These are phyloP conservation scores for Phymorhynchus buccinoides DNA, from an alignment of 1,140 invertebrate genomes.

Conservation along the genomic window DNA sequence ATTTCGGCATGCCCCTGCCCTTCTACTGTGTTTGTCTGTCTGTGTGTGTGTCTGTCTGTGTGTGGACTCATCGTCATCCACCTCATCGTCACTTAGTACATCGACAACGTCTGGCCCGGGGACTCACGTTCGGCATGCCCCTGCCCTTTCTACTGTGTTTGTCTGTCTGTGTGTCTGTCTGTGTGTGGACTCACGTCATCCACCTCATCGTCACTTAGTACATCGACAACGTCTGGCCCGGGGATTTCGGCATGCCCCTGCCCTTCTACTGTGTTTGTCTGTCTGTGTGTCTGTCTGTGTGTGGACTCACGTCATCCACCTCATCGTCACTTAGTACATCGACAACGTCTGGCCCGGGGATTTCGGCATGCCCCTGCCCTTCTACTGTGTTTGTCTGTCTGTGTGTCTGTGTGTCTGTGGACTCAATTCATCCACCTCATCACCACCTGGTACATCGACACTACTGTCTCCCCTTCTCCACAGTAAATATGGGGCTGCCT, in stretches of 20 bases:
- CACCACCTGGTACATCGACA: slow-evolving; percentile 79
- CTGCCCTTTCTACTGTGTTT: background rate
- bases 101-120: slow-evolving; percentile 79
- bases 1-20: too few relatives aligned
- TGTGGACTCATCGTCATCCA: slow-evolving; percentile 75
- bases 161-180: background rate
- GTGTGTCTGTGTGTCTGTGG: slow-evolving; percentile 62
- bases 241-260: slow-evolving; percentile 75
- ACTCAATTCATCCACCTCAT: slow-evolving; percentile 73
- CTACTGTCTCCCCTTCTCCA: background rate
- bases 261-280: slow-evolving; percentile 73
- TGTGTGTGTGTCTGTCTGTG: too few relatives aligned
- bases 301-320: too few relatives aligned
- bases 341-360: slow-evolving; percentile 79
- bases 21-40: too few relatives aligned
- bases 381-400: slow-evolving; percentile 75
- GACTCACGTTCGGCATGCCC: slow-evolving; percentile 41
- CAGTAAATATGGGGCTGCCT: background rate
- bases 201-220: slow-evolving; percentile 77
- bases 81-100: slow-evolving; percentile 77
- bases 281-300: too few relatives aligned
- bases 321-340: slow-evolving; percentile 78
- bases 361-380: slow-evolving; percentile 75
- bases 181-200: slow-evolving; percentile 73
- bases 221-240: slow-evolving; percentile 79